Base-by-base conservation (phyloP, 2,113 vertebrate genomes). In the Sorex fumeus region DNA sequence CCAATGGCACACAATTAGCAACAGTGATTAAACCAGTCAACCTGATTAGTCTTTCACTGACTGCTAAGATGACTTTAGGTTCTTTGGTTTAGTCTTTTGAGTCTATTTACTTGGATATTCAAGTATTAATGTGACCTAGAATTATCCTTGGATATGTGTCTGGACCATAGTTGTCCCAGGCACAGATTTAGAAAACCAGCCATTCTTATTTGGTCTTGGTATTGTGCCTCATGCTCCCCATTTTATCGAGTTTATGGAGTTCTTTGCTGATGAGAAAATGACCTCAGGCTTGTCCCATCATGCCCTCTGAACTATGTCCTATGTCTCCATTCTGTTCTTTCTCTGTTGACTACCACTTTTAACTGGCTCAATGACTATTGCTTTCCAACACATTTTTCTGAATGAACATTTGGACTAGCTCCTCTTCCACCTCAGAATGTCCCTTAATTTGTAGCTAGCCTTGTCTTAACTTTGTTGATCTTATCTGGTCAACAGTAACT, bases 21-120 rank as follows among this genome's bases (percentile, higher is more conserved):
- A 28, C 30, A 76, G 34, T 16, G 21, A 43, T 66, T 72, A 83
- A 86, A 67, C 45, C 69, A 82, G 79, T 36, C 30, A 64, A 36
- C 23, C 32, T 70, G 83, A 64, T 53, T 67, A 62, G 11, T 74
- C 84, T 87, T 79, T 72, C 90, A 88, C 75, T 60, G 34, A 36
- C 1, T 70, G 4, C 32, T 88, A 45, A 91, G 4, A 7, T 87
- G 60, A 57, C 2, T 75, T 69, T 78, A 84, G 34, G 82, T 82
- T 34, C 57, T 84, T 47, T 36, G 91, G 62, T 88, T 83, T 34
- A 43, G 84, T 91, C 77, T 93, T 4, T 78, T 67, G 18, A 8
- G 9, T 62, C 19, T 81, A 19, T 78, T 60, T 70, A 50, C 7
- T 67, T 93, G 77, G 50, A 90, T 67, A 40, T 74, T 76, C 21